Conservation (phyloP, 2,797 vertebrate species). For the Odontamblyopus lacepedii region DNA sequence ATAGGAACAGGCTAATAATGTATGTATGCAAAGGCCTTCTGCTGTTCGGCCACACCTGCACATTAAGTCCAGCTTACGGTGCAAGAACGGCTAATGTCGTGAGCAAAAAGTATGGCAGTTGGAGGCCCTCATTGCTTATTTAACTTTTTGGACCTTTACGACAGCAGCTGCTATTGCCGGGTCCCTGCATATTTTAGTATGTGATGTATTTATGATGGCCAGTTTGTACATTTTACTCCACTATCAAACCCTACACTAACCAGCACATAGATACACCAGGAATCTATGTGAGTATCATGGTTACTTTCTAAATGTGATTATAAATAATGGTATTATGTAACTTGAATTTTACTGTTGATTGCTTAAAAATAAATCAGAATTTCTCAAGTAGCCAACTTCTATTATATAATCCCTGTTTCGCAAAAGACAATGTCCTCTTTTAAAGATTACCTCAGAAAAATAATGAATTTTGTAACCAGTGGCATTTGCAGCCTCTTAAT, state of each 20-base stretch:
- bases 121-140: constrained; percentile 38
- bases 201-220: constrained; percentile 26
- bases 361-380: neutral
- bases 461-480: constrained; percentile 68
- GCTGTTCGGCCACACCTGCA: constrained; percentile 48
- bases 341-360: neutral
- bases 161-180: constrained; percentile 16
- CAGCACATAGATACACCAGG: constrained; percentile 19
- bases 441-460: constrained; percentile 50
- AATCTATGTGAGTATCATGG: neutral
- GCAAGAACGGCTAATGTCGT: constrained; percentile 19
- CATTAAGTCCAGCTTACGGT: constrained; percentile 41
- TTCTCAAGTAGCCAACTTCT: neutral
- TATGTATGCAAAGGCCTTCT: constrained; percentile 62
- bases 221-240: constrained; percentile 56
- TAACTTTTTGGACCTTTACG: constrained; percentile 33
- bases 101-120: constrained; percentile 27
- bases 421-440: constrained; percentile 49
- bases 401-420: constrained; percentile 29
- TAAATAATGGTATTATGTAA: neutral
- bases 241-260: constrained; percentile 33
- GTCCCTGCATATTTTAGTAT: constrained; percentile 12
- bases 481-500: constrained; percentile 68
- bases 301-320: neutral
- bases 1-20: constrained; percentile 57